Evolutionary conservation across 2,888 invertebrate species (phyloP), one percentile per base, ranked within the genome.

Genomic region (Drosophila fungiperda): DNA sequence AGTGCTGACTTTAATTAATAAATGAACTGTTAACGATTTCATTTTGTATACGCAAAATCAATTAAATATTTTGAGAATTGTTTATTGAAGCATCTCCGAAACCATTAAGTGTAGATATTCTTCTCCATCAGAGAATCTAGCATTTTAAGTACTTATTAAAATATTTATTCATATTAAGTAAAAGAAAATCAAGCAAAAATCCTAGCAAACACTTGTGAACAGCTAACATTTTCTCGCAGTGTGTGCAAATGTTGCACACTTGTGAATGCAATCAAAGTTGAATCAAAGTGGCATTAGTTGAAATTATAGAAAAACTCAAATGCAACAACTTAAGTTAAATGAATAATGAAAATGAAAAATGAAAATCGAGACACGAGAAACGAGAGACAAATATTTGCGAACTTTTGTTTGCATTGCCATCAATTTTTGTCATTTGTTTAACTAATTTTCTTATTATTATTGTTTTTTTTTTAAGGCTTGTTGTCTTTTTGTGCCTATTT

Each of bases 401-500:
- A 78, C 84, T 83, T 89, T 81, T 84, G 89, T 84, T 84, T 78
- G 89, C 82, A 70, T 83, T 89, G 87, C 82, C 87, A 84, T 84
- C 84, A 89, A 89, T 89, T 84, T 83, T 78, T 76, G 87, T 72
- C 87, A 89, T 83, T 89, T 87, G 85, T 87, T 85, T 80, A 82
- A 81, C 73, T 68, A 71, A 76, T 64, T 64, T 62, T 40, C 40
- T 68, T 77, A 70, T 74, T 57, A 61, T 57, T 72, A 42, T 59
- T 50, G 11, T 32, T 26, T 45, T 60, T 60, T 52, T 7, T 40
- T 40, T 6, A 3, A 17, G 2, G 23, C 29, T 54, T 33, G 32
- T 40, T 48, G 12, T 59, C 26, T 23, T 15, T 23, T 1, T 57
- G 20, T 52, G 55, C 60, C 53, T 62, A 62, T 52, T n/a, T 33